Percentiles rank a stretch among this genome's conserved stretches.
phyloP scores from a whole-genome alignment of 2,113 vertebrate genomes.

The Stigmatopora nigra region DNA sequence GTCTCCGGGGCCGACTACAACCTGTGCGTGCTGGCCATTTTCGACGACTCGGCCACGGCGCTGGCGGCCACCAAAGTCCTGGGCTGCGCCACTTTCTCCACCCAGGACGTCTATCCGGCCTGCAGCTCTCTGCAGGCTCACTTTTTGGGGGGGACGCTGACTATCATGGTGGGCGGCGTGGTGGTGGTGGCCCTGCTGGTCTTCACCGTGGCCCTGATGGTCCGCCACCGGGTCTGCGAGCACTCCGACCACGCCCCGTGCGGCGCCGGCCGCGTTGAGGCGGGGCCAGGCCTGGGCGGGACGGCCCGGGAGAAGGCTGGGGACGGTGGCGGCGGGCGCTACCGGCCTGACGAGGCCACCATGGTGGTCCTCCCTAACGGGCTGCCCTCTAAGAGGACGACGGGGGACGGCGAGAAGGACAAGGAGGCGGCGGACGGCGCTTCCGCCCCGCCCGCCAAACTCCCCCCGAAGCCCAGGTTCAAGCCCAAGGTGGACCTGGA shows the following conservation, averaged over 20 bases:
- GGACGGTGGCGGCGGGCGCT: conserved; percentile 73
- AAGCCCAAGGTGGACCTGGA: conserved; percentile 66
- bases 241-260: conserved; percentile 48
- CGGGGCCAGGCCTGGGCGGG: conserved; percentile 44
- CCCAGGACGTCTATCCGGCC: conserved; percentile 78
- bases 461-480: conserved; percentile 56
- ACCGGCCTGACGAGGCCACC: conserved; percentile 80
- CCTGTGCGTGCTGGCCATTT: conserved; percentile 84
- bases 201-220: conserved; percentile 86
- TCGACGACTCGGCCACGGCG: conserved; percentile 76
- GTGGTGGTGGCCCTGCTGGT: conserved; percentile 84
- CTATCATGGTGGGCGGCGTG: conserved; percentile 81
- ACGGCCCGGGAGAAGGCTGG: conserved; percentile 61
- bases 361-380: conserved; percentile 76
- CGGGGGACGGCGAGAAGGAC: conserved; percentile 40
- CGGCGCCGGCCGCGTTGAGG: conserved; percentile 45
- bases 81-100: conserved; percentile 82
- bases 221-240: conserved; percentile 79
- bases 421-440: conserved; percentile 35
- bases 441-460: conserved; percentile 51
- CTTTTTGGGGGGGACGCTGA: conserved; percentile 85
- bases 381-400: conserved; percentile 55
- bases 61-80: conserved; percentile 79
- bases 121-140: conserved; percentile 85
- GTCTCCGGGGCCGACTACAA: conserved; percentile 81